Evolutionary conservation across 2,888 invertebrate species (phyloP), one percentile per base, ranked within the genome.

Genomic region (Eueremaeus valkanovi): DNA sequence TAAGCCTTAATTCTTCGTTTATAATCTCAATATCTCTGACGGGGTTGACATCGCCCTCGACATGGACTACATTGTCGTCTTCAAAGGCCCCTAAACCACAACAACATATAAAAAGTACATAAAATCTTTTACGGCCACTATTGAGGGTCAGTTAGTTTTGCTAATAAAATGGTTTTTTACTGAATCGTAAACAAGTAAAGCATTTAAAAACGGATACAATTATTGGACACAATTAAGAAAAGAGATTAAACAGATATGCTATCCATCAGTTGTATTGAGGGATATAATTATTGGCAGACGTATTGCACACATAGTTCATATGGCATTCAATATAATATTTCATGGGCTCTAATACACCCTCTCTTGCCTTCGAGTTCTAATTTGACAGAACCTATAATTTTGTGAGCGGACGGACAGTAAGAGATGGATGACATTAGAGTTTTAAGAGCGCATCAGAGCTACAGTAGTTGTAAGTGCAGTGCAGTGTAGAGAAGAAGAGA

Each of bases 41-140:
- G 0, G 99, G 99, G 84, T 99, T 91, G 1, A 99, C 96, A 78
- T 99, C 98, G 0, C 99, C 99, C 84, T 99, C 99, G 0, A 99
- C 91, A 83, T 99, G 99, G 72, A 93, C 95, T 0, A 99, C 96
- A 82, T 97, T 96, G 75, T 95, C 93, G 82, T 97, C 96, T 79
- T 97, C 97, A 83, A 99, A 99, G 11, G 94, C 95, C 82, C 95
- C 95, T 95, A 81, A 72, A 72, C 58, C 49, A 49, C 21, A 49
- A 49, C 3, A 49, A 49, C 21, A 18, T n/a, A n/a, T 11, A 36
- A 36, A 36, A 36, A 36, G 36, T 36, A 36, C 36, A 36, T 5
- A 36, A 5, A 36, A 36, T 36, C n/a, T n/a, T n/a, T n/a, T n/a
- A n/a, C n/a, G n/a, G n/a, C n/a, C n/a, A n/a, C n/a, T n/a, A n/a